Base-by-base conservation (phyloP, 2,888 invertebrate species). In the Phyllotreta cruciferae region DNA sequence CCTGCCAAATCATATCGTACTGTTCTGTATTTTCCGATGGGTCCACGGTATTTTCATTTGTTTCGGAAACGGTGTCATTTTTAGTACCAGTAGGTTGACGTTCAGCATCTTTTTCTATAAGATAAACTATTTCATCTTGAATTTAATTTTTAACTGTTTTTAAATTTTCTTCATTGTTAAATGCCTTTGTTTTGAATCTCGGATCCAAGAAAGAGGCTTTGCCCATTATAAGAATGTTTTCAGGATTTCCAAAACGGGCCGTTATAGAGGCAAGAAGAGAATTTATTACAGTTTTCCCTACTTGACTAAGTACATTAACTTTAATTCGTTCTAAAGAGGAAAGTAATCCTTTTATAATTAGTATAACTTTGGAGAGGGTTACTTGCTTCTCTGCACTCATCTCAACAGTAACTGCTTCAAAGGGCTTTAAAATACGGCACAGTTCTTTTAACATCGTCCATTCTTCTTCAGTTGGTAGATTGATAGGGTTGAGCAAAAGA, bases 361-460 rank as follows among this genome's bases (percentile, higher is more conserved):
- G 10, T 13, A 70, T 66, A 13, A 71, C 49, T 65, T 68, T 71
- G 62, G 69, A 71, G 10, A 71, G 11, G 11, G 66, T 67, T n/a
- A 68, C 64, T 54, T 54, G 47, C 56, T 60, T 70, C 65, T 71
- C 70, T 6, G 69, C 55, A 62, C 68, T 67, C 58, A 73, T 65
- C 66, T 71, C 71, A 7, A 24, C 55, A 37, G 70, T 68, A 13
- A 70, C 50, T 50, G 49, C 62, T 35, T 67, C 66, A 60, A 70
- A 70, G 6, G 66, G 67, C 50, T 64, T 57, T 62, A 67, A 64
- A 44, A 70, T 45, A 34, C 41, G 39, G 44, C 65, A 66, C 10
- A 68, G 37, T 44, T 68, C 66, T 61, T 57, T 49, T 42, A 71
- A 49, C 34, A 56, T 37, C 7, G 34, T 24, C 70, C 70, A 71